Percentiles rank a stretch among this genome's conserved stretches.
Conservation (phyloP, 2,888 invertebrate genomes). For the Prostheceraeus crozeri region DNA sequence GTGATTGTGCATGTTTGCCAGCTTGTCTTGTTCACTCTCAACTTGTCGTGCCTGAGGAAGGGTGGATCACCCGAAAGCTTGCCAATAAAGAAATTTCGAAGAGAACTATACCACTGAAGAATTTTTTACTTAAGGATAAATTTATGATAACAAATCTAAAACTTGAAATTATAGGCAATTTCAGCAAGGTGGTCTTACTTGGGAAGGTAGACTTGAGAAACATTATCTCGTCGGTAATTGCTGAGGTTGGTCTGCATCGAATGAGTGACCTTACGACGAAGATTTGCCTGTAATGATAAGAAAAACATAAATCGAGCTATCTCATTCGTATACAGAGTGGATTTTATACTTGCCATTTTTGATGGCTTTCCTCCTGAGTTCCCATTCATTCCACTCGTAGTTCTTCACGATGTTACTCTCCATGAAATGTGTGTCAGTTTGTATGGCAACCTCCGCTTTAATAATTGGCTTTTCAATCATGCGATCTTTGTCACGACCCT, state of each 20-base stretch:
- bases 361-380: conserved; percentile 70
- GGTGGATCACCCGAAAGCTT: too few species aligned
- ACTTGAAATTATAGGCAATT: too few species aligned
- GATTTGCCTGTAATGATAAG: conserved; percentile 51
- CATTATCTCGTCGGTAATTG: conserved; percentile 63
- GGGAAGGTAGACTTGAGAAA: conserved; percentile 63
- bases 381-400: conserved; percentile 77
- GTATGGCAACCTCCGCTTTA: conserved; percentile 62
- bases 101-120: too few species aligned
- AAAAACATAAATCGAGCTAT: not conserved
- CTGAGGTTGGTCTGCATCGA: conserved; percentile 67
- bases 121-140: too few species aligned
- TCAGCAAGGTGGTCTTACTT: too few species aligned
- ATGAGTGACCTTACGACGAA: conserved; percentile 64
- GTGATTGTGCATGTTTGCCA: too few species aligned
- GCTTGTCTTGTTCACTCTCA: too few species aligned
- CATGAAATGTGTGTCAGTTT: conserved; percentile 68
- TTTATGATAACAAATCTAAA: too few species aligned
- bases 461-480: conserved; percentile 56
- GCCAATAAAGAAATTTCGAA: too few species aligned
- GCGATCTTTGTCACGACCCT: not conserved
- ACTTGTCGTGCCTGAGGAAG: too few species aligned
- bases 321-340: too few species aligned
- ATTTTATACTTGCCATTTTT: conserved; percentile 69
- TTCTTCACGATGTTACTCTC: conserved; percentile 64